phyloP scores from a whole-genome alignment of 2,113 vertebrate species.

The Prinia subflava region DNA sequence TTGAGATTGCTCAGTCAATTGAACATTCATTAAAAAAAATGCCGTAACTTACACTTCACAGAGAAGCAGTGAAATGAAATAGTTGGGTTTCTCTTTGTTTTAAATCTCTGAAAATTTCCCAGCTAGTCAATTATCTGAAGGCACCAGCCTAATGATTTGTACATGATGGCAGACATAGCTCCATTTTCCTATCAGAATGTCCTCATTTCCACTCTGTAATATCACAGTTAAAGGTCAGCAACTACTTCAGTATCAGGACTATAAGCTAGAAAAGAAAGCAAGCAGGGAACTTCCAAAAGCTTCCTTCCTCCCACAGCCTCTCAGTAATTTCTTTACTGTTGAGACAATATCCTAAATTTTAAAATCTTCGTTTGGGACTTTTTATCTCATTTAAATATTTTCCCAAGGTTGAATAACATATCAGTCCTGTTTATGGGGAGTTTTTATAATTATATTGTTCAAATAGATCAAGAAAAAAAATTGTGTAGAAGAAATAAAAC shows the following conservation, averaged over 20 bases:
- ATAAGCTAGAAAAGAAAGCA: neutral
- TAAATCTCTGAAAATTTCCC: neutral
- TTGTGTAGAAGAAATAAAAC: neutral
- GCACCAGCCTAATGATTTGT: neutral
- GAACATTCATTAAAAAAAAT: neutral
- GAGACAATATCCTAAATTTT: neutral
- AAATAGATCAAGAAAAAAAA: neutral
- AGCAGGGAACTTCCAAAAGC: neutral
- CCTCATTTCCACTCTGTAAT: neutral
- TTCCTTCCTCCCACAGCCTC: neutral
- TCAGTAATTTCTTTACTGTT: neutral
- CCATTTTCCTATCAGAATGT: neutral
- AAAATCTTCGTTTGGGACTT: neutral
- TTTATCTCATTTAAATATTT: neutral
- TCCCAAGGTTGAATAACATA: neutral
- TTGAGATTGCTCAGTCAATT: neutral
- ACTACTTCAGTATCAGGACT: neutral
- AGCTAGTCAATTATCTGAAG: neutral
- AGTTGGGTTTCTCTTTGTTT: neutral
- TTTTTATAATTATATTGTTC: neutral
- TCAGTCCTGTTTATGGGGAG: neutral
- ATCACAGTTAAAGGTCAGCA: neutral
- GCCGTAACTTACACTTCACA: neutral
- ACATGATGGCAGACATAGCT: neutral
- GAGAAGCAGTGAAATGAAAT: neutral